A percentile compares a stretch with the other conserved stretches of the same genome.
Evolutionary conservation across 2,113 vertebrate genomes (phyloP).

Genomic region (Alexandromys fortis): DNA sequence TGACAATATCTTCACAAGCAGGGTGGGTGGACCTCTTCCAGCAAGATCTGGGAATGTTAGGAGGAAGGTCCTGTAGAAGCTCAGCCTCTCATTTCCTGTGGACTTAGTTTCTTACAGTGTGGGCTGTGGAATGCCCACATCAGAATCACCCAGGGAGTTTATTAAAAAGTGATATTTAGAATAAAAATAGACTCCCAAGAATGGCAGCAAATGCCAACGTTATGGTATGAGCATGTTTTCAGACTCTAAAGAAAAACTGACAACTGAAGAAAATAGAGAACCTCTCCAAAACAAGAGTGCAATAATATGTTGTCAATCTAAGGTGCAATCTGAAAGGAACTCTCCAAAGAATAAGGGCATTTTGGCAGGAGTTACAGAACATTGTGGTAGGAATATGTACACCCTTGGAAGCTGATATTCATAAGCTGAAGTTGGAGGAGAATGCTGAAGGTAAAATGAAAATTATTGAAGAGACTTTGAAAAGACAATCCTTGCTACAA

Average conservation of each 20-base stretch:
- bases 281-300: not conserved
- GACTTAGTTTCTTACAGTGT: not conserved
- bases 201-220: not conserved
- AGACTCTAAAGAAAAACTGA: slow-evolving; percentile 5
- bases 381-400: not conserved
- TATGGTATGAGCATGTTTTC: not conserved
- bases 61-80: not conserved
- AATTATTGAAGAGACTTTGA: not conserved
- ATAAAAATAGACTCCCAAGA: slow-evolving; percentile 33
- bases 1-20: not conserved
- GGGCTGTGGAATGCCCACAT: not conserved
- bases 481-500: not conserved
- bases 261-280: not conserved
- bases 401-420: not conserved
- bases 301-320: not conserved
- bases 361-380: not conserved
- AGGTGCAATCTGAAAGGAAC: not conserved
- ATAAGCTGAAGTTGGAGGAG: not conserved
- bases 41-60: not conserved
- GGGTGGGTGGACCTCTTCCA: not conserved
- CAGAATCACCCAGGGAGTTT: slow-evolving; percentile 2
- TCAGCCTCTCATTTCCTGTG: not conserved
- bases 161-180: not conserved
- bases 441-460: not conserved
- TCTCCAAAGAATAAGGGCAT: not conserved